Conservation (phyloP, 2,797 vertebrate genomes). For the Sphaeramia orbicularis region DNA sequence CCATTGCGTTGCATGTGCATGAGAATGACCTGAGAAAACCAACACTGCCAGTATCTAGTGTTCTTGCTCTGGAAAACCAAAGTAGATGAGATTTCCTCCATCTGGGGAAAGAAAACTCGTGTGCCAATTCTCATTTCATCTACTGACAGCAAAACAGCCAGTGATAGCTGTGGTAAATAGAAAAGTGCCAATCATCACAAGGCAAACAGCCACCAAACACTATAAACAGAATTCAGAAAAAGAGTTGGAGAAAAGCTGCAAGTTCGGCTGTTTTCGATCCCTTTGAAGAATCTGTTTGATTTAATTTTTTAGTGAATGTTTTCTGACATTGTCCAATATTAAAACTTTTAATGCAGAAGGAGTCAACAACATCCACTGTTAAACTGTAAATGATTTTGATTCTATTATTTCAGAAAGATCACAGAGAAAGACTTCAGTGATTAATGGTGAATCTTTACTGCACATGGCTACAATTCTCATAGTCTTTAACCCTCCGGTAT, state of each 20-base stretch:
- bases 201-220: slow-evolving; percentile 22
- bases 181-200: slow-evolving; percentile 49
- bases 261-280: slow-evolving; percentile 3
- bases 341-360: too few species aligned
- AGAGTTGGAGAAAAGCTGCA: slow-evolving; percentile 19
- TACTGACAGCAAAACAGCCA: slow-evolving; percentile 33
- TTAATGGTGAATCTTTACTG: too few species aligned
- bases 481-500: too few species aligned
- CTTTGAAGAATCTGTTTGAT: neutral
- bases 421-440: too few species aligned
- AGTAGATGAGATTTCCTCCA: slow-evolving; percentile 53
- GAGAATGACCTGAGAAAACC: slow-evolving; percentile 26
- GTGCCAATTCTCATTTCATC: slow-evolving; percentile 39
- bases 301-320: slow-evolving; percentile 10
- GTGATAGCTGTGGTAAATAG: slow-evolving; percentile 36
- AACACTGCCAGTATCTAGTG: slow-evolving; percentile 26
- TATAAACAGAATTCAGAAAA: slow-evolving; percentile 13
- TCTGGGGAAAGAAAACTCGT: slow-evolving; percentile 40
- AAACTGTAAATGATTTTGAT: too few species aligned
- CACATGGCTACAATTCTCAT: too few species aligned
- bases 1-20: neutral
- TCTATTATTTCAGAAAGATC: too few species aligned
- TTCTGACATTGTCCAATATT: too few species aligned
- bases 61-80: slow-evolving; percentile 40
- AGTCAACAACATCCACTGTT: too few species aligned